phyloP scores from a whole-genome alignment of 2,888 invertebrate genomes.

The Cephalotes varians region DNA sequence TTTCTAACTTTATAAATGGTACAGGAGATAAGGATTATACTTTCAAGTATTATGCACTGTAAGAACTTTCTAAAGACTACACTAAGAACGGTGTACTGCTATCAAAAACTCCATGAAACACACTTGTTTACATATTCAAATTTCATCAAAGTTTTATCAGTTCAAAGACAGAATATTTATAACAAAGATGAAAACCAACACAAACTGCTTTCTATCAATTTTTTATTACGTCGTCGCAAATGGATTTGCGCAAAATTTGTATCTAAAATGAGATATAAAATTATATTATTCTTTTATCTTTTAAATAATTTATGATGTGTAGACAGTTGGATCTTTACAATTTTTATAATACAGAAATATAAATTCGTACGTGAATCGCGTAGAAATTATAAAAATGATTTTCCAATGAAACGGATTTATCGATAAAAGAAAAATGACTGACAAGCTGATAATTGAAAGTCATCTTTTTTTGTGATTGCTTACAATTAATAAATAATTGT shows the following conservation, averaged over 20 bases:
- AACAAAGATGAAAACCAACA: not conserved
- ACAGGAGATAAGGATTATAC: slow-evolving; percentile 6
- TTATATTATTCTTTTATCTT: slow-evolving; percentile 2
- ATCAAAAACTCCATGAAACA: slow-evolving; percentile 2
- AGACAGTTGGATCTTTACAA: slow-evolving; percentile 8
- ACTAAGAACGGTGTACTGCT: not conserved
- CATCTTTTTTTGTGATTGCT: not conserved
- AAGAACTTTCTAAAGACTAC: not conserved
- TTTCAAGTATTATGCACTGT: not conserved
- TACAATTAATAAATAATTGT: not conserved
- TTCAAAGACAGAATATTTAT: not conserved
- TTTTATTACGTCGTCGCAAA: not conserved
- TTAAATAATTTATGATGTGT: not conserved
- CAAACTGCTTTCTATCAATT: not conserved
- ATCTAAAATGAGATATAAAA: not conserved
- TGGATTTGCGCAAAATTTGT: not conserved
- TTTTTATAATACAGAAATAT: not conserved
- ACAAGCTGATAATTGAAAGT: not conserved
- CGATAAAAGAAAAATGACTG: not conserved
- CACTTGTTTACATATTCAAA: slow-evolving; percentile 1
- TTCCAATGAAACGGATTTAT: not conserved
- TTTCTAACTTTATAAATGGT: slow-evolving; percentile 7
- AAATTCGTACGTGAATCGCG: not conserved
- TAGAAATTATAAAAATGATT: not conserved
- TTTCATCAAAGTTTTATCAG: not conserved